Evolutionary conservation across 2,888 invertebrate species (phyloP).

Genomic region (Peribatodes rhomboidaria): DNA sequence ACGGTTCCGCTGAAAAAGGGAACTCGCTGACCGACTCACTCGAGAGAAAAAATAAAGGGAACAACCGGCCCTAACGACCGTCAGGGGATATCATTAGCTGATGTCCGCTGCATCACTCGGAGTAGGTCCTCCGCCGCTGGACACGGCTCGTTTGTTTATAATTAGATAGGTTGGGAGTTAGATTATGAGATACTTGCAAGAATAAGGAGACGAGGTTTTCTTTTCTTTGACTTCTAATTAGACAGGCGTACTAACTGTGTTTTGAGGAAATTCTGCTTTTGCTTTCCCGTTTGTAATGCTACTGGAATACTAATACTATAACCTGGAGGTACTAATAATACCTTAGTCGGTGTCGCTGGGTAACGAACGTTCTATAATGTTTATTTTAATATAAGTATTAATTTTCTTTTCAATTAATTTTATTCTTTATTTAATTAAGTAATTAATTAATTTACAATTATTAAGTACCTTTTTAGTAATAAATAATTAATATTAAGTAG

Average conservation of each 20-base stretch:
- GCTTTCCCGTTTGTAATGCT: too few species aligned
- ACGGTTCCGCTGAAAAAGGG: conserved; percentile 57
- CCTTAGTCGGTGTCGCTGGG: too few species aligned
- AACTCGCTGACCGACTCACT: conserved; percentile 75
- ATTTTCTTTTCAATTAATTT: too few species aligned
- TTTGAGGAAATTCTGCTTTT: too few species aligned
- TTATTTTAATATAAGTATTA: neutral
- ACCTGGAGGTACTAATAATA: too few species aligned
- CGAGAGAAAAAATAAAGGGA: conserved; percentile 78
- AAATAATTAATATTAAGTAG: too few species aligned
- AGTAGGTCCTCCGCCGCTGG: conserved; percentile 57
- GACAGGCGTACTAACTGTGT: neutral
- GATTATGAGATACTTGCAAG: conserved; percentile 22
- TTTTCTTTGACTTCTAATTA: conserved; percentile 20
- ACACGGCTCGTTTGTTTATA: conserved; percentile 37
- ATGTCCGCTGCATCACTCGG: conserved; percentile 75
- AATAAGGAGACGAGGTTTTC: neutral
- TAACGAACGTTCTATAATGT: neutral
- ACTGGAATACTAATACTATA: too few species aligned
- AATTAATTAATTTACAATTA: too few species aligned
- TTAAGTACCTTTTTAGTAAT: too few species aligned
- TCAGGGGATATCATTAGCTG: conserved; percentile 78
- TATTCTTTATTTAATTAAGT: too few species aligned
- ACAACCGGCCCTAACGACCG: conserved; percentile 72
- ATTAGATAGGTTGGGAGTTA: conserved; percentile 24